Evolutionary conservation across 2,797 vertebrate genomes (phyloP).

Genomic region (Hephaestus fuliginosus): DNA sequence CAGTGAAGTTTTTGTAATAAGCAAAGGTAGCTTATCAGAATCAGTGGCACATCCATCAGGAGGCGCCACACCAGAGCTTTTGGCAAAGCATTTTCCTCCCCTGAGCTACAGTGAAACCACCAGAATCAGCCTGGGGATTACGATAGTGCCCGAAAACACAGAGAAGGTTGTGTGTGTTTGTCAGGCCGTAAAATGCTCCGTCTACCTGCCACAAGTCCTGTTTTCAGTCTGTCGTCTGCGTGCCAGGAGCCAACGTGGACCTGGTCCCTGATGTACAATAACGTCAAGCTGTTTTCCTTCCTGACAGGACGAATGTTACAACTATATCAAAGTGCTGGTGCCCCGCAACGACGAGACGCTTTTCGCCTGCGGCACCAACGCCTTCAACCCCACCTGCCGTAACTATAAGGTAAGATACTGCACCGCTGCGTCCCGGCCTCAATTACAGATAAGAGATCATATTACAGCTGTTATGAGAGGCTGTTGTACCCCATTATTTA

Average conservation of each 20-base stretch:
- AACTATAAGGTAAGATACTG: slow-evolving; percentile 89
- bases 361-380: slow-evolving; percentile 95
- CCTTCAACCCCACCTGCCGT: slow-evolving; percentile 96
- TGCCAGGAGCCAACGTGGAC: slow-evolving; percentile 26
- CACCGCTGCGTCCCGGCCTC: not conserved
- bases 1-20: slow-evolving; percentile 30
- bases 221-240: slow-evolving; percentile 23
- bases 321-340: slow-evolving; percentile 95
- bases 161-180: slow-evolving; percentile 1
- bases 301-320: slow-evolving; percentile 95
- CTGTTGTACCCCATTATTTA: slow-evolving; percentile 7
- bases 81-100: slow-evolving; percentile 22
- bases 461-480: not conserved
- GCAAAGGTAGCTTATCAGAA: slow-evolving; percentile 57
- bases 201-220: slow-evolving; percentile 18
- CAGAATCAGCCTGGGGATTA: slow-evolving; percentile 47
- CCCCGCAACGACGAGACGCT: slow-evolving; percentile 90
- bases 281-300: slow-evolving; percentile 50
- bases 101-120: slow-evolving; percentile 37
- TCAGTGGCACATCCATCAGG: slow-evolving; percentile 48
- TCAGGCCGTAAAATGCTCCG: not conserved
- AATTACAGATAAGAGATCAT: slow-evolving; percentile 33
- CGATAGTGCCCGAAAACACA: slow-evolving; percentile 44
- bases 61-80: slow-evolving; percentile 2
- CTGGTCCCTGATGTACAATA: slow-evolving; percentile 28